Evolutionary conservation across 1,140 invertebrate genomes (phyloP), one percentile per base, ranked within the genome.

Genomic region (Zaprionus ornatus): DNA sequence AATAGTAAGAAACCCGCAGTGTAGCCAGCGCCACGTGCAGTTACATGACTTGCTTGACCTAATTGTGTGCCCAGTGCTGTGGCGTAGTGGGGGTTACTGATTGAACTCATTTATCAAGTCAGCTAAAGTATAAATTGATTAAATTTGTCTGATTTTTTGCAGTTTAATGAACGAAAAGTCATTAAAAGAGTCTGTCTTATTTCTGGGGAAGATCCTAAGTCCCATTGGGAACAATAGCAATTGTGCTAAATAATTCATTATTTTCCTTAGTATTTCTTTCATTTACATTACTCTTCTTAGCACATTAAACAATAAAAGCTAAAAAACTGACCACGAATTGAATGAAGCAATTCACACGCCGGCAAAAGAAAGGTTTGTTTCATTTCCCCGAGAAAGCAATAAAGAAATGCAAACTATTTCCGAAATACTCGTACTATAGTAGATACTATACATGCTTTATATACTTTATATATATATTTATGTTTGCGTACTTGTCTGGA

Each of bases 341-440:
- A 19, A 23, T 50, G 3, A 21, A 50, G 50, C 37, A 54, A 29
- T 74, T 74, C 65, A 69, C 65, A 74, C 59, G 64, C 29, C 29
- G 40, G 12, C 35, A 54, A 52, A 40, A 42, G 35, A 25, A 74
- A 61, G 55, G 17, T 17, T 6, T 57, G 27, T 63, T 70, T 63
- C 72, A 32, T 25, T 48, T 19, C 3, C n/a, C 10, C 19, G 75
- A 54, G 56, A 74, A 81, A 79, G 83, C 25, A 79, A 88, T 90
- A 80, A 83, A 88, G 74, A 65, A 59, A 52, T 67, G 32, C 59
- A 64, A 75, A 64, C 70, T 27, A 83, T 86, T 88, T 88, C 84
- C 84, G 81, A 88, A 85, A 75, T 68, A 68, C 62, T 55, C 37
- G 6, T 23, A 50, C 45, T 50, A 19, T 0, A 17, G n/a, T 45